A percentile compares a stretch with the other conserved stretches of the same genome.
These are phyloP conservation scores for Megaleporinus macrocephalus DNA, from an alignment of 2,113 vertebrate species.

Conservation along the genomic window DNA sequence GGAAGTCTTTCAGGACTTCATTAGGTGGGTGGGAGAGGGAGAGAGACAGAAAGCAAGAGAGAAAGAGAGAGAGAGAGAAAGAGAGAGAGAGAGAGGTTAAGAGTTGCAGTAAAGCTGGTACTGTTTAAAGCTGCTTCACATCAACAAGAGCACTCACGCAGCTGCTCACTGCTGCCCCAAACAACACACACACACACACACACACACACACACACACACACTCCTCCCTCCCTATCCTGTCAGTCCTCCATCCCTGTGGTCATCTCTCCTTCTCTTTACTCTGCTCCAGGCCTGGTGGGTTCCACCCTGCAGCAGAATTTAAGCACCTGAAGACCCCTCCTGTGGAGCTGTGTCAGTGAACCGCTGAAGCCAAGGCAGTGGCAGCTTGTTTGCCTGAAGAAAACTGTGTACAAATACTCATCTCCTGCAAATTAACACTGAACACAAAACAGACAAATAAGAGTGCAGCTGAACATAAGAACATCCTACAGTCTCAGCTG, in stretches of 20 bases:
- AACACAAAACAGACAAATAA: constrained; percentile 15
- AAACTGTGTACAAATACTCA: background rate
- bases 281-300: constrained; percentile 63
- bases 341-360: constrained; percentile 13
- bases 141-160: constrained; percentile 80
- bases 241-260: constrained; percentile 9
- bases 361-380: constrained; percentile 9
- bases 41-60: background rate
- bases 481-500: constrained; percentile 8
- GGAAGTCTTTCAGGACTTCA: constrained; percentile 85
- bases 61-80: background rate
- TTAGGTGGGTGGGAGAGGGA: constrained; percentile 73
- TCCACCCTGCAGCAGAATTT: constrained; percentile 48
- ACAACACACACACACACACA: constrained; percentile 31
- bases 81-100: constrained; percentile 68
- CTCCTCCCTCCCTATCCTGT: constrained; percentile 39
- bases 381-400: background rate
- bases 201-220: constrained; percentile 23
- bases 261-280: background rate
- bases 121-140: constrained; percentile 80
- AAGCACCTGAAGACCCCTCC: constrained; percentile 28
- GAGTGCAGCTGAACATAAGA: constrained; percentile 16
- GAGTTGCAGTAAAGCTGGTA: constrained; percentile 78
- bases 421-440: constrained; percentile 16
- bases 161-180: constrained; percentile 64